Percentiles rank a stretch among this genome's conserved stretches.
Conservation (phyloP, 2,888 invertebrate species). For the Agrotis ipsilon region DNA sequence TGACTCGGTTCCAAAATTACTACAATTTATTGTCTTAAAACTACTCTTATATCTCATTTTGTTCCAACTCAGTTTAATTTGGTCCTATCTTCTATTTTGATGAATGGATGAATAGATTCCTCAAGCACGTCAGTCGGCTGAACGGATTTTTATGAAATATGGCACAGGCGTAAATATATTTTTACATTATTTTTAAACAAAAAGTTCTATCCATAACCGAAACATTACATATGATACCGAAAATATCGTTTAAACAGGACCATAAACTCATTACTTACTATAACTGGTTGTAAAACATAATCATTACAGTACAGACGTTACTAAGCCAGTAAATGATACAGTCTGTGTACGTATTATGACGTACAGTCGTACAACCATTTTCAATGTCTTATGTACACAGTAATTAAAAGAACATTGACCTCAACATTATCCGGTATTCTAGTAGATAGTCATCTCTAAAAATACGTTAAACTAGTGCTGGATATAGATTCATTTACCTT, state of each 20-base stretch:
- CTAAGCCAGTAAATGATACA: conserved; percentile 11
- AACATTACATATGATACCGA: neutral
- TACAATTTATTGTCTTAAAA: neutral
- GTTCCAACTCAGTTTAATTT: neutral
- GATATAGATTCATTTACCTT: conserved; percentile 16
- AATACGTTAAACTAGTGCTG: conserved; percentile 35
- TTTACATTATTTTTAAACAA: no score
- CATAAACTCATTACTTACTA: neutral
- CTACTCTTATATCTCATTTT: neutral
- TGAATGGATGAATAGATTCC: no score
- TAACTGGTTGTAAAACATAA: conserved; percentile 2
- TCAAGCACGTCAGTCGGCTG: no score
- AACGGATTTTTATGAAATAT: no score
- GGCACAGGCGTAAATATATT: no score
- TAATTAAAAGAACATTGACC: conserved; percentile 64
- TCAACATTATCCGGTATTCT: conserved; percentile 48
- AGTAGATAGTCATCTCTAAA: conserved; percentile 47
- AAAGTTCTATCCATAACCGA: neutral
- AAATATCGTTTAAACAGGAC: neutral
- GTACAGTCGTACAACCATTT: neutral
- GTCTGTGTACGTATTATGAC: neutral
- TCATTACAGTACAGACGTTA: conserved; percentile 18
- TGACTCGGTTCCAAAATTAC: neutral
- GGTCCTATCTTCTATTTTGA: no score
- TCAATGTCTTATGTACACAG: conserved; percentile 32